Evolutionary conservation across 2,888 invertebrate species (phyloP).

Genomic region (Metellina segmentata): DNA sequence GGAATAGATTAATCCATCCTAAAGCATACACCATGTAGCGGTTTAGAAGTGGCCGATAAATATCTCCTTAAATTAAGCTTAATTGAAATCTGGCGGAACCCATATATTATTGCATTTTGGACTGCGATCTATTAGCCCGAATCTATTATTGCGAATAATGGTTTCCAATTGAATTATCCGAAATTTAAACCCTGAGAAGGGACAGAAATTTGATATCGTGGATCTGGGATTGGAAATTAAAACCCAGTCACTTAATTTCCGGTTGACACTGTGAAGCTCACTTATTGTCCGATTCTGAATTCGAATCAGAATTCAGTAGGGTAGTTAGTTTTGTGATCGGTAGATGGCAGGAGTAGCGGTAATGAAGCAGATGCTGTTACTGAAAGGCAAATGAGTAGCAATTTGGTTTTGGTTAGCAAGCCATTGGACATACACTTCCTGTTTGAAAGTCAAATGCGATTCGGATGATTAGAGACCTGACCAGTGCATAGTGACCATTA

Average conservation of each 20-base stretch:
- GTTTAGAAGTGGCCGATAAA: neutral
- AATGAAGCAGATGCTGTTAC: neutral
- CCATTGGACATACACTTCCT: neutral
- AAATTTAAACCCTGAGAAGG: neutral
- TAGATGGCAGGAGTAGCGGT: neutral
- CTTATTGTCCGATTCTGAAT: no score
- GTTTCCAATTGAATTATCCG: neutral
- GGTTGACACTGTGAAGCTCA: neutral
- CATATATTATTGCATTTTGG: constrained; percentile 6
- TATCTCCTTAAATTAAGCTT: constrained; percentile 26
- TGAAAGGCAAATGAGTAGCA: neutral
- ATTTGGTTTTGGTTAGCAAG: neutral
- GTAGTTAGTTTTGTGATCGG: neutral
- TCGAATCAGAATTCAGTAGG: neutral
- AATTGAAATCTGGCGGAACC: neutral
- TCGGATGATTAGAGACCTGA: neutral
- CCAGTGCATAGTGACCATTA: neutral
- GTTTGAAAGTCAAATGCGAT: neutral
- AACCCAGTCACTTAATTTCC: constrained; percentile 40
- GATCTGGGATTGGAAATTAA: neutral
- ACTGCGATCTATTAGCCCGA: neutral
- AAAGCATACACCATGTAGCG: neutral
- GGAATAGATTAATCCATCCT: neutral
- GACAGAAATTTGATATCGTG: constrained; percentile 1
- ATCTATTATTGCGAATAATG: constrained; percentile 6